Percentiles rank a stretch among this genome's conserved stretches.
Evolutionary conservation across 2,888 invertebrate species (phyloP).

Genomic region (Nymphalis polychloros): DNA sequence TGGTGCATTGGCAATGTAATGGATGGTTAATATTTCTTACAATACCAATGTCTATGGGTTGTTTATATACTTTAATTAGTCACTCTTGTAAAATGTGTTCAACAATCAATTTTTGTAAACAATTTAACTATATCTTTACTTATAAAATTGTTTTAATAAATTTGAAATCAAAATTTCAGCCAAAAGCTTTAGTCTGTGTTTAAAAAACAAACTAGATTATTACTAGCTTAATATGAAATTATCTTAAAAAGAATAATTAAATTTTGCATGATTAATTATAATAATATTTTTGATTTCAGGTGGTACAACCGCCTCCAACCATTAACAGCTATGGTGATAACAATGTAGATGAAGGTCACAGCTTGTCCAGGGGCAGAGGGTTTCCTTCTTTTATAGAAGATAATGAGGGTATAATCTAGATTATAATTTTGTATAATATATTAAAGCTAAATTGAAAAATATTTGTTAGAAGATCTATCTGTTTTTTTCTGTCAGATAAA

Average conservation of each 20-base stretch:
- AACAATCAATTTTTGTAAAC: no score
- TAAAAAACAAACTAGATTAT: no score
- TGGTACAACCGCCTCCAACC: slow-evolving; percentile 47
- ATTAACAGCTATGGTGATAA: slow-evolving; percentile 47
- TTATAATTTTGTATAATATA: not conserved
- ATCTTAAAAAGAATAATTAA: not conserved
- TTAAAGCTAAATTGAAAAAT: not conserved
- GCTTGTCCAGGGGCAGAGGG: slow-evolving; percentile 76
- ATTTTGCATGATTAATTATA: not conserved
- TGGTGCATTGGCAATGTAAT: no score
- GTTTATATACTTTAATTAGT: no score
- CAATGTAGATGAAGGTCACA: slow-evolving; percentile 75
- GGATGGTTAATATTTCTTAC: no score
- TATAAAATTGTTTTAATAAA: no score
- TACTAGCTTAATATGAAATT: no score
- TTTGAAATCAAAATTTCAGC: no score
- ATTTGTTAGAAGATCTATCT: not conserved
- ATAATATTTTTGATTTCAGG: slow-evolving; percentile 45
- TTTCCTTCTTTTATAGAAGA: slow-evolving; percentile 70
- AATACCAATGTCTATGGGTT: no score
- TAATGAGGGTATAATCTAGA: slow-evolving; percentile 46
- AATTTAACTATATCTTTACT: no score
- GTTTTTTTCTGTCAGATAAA: not conserved
- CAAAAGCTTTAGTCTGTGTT: not conserved
- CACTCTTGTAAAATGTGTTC: no score